Evolutionary conservation across 37 sponge, comb jelly and placozoan species (phyloP).

Genomic region (Dysidea cf. avara): DNA sequence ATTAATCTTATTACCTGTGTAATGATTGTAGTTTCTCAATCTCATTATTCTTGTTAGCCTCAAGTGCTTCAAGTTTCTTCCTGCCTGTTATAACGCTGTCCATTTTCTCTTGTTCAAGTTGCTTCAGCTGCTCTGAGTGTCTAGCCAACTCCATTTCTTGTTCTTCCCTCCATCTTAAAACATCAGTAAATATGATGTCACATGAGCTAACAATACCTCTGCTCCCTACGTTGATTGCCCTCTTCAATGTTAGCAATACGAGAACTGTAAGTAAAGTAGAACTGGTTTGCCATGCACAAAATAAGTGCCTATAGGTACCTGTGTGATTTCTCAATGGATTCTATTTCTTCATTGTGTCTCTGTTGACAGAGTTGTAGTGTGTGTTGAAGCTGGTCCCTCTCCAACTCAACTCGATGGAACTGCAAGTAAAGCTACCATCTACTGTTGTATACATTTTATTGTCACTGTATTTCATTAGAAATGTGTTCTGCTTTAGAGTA

Average conservation of each 20-base stretch:
- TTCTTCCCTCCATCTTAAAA: constrained; percentile 54
- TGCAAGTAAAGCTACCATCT: neutral
- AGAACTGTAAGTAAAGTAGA: neutral
- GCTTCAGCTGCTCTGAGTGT: constrained; percentile 22
- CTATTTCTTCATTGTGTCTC: constrained; percentile 55
- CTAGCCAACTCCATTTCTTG: constrained; percentile 18
- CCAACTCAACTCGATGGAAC: constrained; percentile 55
- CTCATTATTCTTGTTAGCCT: constrained; percentile 42
- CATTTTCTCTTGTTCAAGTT: constrained; percentile 53
- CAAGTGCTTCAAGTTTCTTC: constrained; percentile 51
- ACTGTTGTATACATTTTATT: neutral
- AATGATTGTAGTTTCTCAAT: constrained; percentile 46
- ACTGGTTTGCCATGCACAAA: neutral
- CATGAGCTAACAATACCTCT: constrained; percentile 6
- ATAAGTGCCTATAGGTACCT: constrained; percentile 12
- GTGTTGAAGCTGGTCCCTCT: constrained; percentile 42
- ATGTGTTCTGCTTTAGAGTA: no score
- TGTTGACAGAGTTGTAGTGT: constrained; percentile 19
- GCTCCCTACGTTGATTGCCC: constrained; percentile 53
- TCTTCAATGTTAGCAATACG: constrained; percentile 59
- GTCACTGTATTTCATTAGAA: no score
- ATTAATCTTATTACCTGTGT: constrained; percentile 28
- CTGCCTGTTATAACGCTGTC: constrained; percentile 33
- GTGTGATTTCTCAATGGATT: constrained; percentile 41
- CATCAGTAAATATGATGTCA: neutral